phyloP scores from a whole-genome alignment of 1,140 invertebrate genomes.

The Drosophila yakuba region DNA sequence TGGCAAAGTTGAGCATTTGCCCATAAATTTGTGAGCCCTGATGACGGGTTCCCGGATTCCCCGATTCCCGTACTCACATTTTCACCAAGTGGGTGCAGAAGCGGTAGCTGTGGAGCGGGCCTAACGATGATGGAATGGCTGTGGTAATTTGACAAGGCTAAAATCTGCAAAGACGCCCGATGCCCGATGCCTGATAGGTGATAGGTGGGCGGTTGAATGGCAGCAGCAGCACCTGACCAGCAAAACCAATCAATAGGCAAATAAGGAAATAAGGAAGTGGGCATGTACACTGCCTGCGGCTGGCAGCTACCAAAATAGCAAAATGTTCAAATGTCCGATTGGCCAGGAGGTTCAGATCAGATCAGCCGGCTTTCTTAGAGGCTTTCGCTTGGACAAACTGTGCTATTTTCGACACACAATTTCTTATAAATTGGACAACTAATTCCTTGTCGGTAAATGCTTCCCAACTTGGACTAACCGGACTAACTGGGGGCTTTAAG shows the following conservation, averaged over 20 bases:
- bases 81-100: conserved; percentile 3
- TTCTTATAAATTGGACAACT: conserved; percentile 36
- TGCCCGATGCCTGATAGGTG: conserved; percentile 10
- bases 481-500: conserved; percentile 33
- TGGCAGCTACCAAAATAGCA: conserved; percentile 42
- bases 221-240: conserved; percentile 40
- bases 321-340: conserved; percentile 15
- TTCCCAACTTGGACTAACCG: conserved; percentile 19
- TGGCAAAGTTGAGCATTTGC: conserved; percentile 73
- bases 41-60: conserved; percentile 22
- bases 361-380: neutral
- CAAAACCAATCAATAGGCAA: conserved; percentile 53
- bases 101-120: conserved; percentile 5
- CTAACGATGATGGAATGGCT: conserved; percentile 77
- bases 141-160: conserved; percentile 77
- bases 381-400: conserved; percentile 29
- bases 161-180: conserved; percentile 25
- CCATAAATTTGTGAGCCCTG: conserved; percentile 71
- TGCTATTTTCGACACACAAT: conserved; percentile 36
- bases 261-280: conserved; percentile 24
- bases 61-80: neutral
- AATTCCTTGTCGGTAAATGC: conserved; percentile 22
- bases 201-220: conserved; percentile 20
- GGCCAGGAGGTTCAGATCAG: neutral
- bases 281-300: conserved; percentile 23